Evolutionary conservation across 2,113 vertebrate species (phyloP).

Genomic region (Platichthys flesus): DNA sequence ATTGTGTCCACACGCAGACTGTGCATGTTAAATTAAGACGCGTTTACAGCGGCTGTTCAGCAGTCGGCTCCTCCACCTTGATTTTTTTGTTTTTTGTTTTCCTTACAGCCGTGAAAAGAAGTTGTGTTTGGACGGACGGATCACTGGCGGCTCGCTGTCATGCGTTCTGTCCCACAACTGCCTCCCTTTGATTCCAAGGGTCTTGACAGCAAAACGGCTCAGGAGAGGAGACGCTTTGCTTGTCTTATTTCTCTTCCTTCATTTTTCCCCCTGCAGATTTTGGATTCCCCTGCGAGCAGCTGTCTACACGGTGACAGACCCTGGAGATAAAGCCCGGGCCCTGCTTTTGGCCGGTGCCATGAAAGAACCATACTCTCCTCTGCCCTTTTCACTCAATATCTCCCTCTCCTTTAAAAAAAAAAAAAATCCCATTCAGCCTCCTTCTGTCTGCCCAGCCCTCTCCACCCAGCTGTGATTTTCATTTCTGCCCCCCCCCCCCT

Average conservation of each 20-base stretch:
- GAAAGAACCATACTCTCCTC: conserved; percentile 64
- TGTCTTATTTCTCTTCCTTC: conserved; percentile 20
- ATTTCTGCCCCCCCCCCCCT: conserved; percentile 14
- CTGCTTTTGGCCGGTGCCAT: conserved; percentile 59
- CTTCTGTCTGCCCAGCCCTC: conserved; percentile 17
- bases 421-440: conserved; percentile 27
- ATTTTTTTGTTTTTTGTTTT: neutral
- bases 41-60: neutral
- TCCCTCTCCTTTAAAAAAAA: neutral
- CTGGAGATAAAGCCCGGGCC: conserved; percentile 69
- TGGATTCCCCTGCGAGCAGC: conserved; percentile 72
- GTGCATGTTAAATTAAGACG: conserved; percentile 50
- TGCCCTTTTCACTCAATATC: conserved; percentile 59
- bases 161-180: conserved; percentile 15
- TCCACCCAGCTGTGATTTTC: conserved; percentile 42
- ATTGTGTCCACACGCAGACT: conserved; percentile 13
- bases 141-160: conserved; percentile 43
- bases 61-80: conserved; percentile 5
- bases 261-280: conserved; percentile 35
- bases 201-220: conserved; percentile 50
- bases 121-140: conserved; percentile 27
- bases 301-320: conserved; percentile 80
- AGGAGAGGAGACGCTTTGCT: conserved; percentile 40
- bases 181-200: conserved; percentile 35
- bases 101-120: conserved; percentile 1